Conservation (phyloP, 2,797 vertebrate species). For the Tokudaia muenninki region DNA sequence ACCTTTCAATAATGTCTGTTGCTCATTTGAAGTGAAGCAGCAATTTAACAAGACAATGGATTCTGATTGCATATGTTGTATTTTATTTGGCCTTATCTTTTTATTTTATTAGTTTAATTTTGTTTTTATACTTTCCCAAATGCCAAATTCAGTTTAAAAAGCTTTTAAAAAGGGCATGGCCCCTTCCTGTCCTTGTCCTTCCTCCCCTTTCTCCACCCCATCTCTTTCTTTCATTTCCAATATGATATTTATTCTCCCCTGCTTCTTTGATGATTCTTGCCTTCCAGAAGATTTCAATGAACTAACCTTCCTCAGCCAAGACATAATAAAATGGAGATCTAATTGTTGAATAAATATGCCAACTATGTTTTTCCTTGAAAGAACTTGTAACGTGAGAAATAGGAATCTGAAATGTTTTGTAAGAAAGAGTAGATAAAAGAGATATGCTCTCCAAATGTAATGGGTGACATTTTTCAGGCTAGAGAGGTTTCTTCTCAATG, state of each 20-base stretch:
- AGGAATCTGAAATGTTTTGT: slow-evolving; percentile 49
- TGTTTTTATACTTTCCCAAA: neutral
- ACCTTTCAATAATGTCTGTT: slow-evolving; percentile 55
- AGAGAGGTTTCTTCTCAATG: slow-evolving; percentile 70
- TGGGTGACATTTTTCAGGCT: neutral
- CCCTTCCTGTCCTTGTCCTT: neutral
- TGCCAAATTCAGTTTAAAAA: neutral
- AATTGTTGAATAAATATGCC: slow-evolving; percentile 36
- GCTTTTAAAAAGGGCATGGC: neutral
- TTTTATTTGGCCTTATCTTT: neutral
- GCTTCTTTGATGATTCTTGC: slow-evolving; percentile 51
- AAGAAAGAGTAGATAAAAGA: slow-evolving; percentile 69
- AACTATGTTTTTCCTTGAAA: slow-evolving; percentile 17
- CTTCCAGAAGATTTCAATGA: slow-evolving; percentile 61
- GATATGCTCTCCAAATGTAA: slow-evolving; percentile 57
- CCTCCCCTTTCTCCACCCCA: neutral
- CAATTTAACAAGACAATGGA: neutral
- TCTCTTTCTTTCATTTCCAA: neutral
- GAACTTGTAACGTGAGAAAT: slow-evolving; percentile 7
- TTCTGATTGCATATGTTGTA: neutral
- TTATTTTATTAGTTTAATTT: neutral
- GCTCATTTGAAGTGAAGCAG: slow-evolving; percentile 37
- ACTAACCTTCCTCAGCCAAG: slow-evolving; percentile 57
- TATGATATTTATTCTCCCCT: neutral
- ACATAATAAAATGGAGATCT: slow-evolving; percentile 51